Base-by-base conservation (phyloP, 1,140 invertebrate genomes). In the Drosophila pseudoobscura region DNA sequence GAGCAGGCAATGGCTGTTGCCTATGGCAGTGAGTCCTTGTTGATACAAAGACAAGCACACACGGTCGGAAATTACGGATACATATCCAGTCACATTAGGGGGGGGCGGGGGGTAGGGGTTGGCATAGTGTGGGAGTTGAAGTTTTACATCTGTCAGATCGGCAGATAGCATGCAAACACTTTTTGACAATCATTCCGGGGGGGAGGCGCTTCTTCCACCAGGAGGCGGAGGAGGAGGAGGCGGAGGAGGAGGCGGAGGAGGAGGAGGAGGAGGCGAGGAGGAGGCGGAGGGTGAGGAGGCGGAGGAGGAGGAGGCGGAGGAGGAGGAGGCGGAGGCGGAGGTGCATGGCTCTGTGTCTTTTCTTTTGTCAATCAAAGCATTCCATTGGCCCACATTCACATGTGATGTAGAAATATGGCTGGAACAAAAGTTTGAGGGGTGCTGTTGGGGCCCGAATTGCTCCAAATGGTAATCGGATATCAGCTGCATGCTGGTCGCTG, bases 301-400 rank as follows among this genome's bases (percentile, higher is more conserved):
- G 20, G 20, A 20, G 20, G 20, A 0, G 20, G 20, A 0, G 17
- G 17, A 17, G 20, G 1, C 2, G 20, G 20, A 20, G 20, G 20
- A 20, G 20, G 20, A 20, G 20, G 20, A 0, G 20, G 0, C 0
- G 20, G 20, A 20, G 20, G 20, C 0, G 20, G 20, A 20, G 20
- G 20, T 1, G 2, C 2, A 20, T 20, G 15, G 15, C 15, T 15
- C 15, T 15, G 15, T 15, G 66, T 69, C 66, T 69, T 69, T 7
- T 68, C 72, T 61, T 69, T 80, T 82, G 78, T 82, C 78, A 69
- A 69, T 69, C 63, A 69, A 26, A 69, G 43, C 43, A 26, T 47
- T 55, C 8, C 3, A 24, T 20, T 26, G 64, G 44, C 66, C 63
- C 46, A 69, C 17, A 68, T 69, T 0, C 24, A 24, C 46, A 69